phyloP scores from a whole-genome alignment of 2,797 vertebrate species.

The Petrocephalus schoutedeni region DNA sequence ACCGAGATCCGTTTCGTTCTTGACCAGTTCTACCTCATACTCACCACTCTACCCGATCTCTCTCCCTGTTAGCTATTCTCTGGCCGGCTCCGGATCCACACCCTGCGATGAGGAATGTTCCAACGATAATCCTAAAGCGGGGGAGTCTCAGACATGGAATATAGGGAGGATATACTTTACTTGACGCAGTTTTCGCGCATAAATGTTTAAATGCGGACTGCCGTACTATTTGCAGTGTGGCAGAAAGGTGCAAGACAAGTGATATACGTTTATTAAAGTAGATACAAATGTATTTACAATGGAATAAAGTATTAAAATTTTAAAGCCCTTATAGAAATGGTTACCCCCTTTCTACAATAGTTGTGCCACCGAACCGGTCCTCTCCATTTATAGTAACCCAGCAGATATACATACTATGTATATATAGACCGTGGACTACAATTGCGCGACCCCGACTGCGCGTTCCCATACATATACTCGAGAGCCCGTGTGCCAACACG shows the following conservation, averaged over 20 bases:
- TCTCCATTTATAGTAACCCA: constrained; percentile 76
- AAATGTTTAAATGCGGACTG: constrained; percentile 20
- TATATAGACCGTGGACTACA: constrained; percentile 33
- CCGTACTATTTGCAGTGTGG: constrained; percentile 19
- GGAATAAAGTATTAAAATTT: not conserved
- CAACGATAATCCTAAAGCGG: constrained; percentile 42
- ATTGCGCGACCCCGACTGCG: constrained; percentile 20
- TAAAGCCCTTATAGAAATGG: not conserved
- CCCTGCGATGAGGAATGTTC: constrained; percentile 61
- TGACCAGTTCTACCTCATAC: constrained; percentile 48
- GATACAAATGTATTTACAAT: not conserved
- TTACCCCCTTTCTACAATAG: constrained; percentile 43
- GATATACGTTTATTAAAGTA: constrained; percentile 15
- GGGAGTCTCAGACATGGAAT: constrained; percentile 30
- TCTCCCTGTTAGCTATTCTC: constrained; percentile 50
- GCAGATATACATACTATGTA: constrained; percentile 61
- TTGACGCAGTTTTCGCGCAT: constrained; percentile 42
- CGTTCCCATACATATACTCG: constrained; percentile 11
- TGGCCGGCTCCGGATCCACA: constrained; percentile 57
- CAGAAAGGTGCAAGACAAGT: constrained; percentile 15
- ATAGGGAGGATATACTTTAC: constrained; percentile 27
- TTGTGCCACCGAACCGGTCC: constrained; percentile 58
- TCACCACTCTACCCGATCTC: constrained; percentile 55
- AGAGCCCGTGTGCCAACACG: not conserved
- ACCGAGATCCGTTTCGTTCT: constrained; percentile 52